phyloP scores from a whole-genome alignment of 2,113 vertebrate species.

The Oryzias celebensis region DNA sequence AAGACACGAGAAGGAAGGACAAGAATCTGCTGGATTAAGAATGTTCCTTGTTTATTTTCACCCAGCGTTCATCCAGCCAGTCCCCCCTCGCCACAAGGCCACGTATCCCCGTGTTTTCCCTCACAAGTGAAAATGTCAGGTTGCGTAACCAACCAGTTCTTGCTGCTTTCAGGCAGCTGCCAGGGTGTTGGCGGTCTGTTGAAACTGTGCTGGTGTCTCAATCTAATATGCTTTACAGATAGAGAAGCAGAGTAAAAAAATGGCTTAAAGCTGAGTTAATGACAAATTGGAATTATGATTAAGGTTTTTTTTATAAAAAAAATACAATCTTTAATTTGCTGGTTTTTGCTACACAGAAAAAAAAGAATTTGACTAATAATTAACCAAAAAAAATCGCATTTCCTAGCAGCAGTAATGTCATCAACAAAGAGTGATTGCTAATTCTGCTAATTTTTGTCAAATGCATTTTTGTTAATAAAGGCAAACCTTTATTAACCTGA shows the following conservation, averaged over 20 bases:
- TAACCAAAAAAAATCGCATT: neutral
- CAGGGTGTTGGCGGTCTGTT: constrained; percentile 3
- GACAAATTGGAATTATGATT: neutral
- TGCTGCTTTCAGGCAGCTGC: neutral
- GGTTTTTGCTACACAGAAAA: constrained; percentile 22
- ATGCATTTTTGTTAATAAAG: neutral
- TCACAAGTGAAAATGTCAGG: constrained; percentile 28
- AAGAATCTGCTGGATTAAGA: constrained; percentile 19
- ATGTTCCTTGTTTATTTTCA: constrained; percentile 9
- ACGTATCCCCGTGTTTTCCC: constrained; percentile 28
- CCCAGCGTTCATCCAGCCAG: constrained; percentile 11
- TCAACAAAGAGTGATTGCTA: neutral
- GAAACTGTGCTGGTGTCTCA: constrained; percentile 4
- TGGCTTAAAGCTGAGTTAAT: constrained; percentile 10
- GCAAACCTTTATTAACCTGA: neutral
- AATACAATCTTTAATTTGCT: no score
- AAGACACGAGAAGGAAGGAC: constrained; percentile 9
- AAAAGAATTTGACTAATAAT: constrained; percentile 17
- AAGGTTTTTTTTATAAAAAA: no score
- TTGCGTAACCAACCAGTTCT: neutral
- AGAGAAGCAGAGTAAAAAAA: neutral
- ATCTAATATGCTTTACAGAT: neutral
- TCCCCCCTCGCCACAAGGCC: neutral
- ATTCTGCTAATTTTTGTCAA: neutral
- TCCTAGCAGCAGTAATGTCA: no score